Conservation (phyloP, 2,113 vertebrate species). For the Macquaria australasica region DNA sequence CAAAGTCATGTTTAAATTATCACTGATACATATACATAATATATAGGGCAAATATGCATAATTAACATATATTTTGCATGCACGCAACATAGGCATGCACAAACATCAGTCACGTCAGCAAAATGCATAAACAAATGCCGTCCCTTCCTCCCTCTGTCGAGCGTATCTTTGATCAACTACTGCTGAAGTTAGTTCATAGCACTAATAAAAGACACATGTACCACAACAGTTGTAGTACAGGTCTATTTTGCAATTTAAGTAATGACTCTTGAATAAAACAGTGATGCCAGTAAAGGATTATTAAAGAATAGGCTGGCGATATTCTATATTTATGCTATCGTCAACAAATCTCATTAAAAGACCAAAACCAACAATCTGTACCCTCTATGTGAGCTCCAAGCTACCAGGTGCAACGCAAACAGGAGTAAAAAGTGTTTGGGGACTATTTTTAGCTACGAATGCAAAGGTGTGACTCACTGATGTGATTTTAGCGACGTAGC, state of each 20-base stretch:
- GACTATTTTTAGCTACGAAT: no score
- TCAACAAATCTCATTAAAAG: neutral
- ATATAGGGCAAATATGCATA: constrained; percentile 46
- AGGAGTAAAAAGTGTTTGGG: no score
- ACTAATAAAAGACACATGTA: neutral
- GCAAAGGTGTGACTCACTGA: no score
- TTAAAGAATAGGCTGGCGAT: neutral
- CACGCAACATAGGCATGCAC: constrained; percentile 37
- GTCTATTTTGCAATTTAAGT: neutral
- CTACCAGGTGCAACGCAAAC: neutral
- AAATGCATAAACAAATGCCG: constrained; percentile 20
- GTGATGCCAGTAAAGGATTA: neutral
- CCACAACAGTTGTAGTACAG: neutral
- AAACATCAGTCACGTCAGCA: neutral
- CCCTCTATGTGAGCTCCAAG: neutral
- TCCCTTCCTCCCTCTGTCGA: neutral
- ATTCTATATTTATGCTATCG: neutral
- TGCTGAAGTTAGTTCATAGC: neutral
- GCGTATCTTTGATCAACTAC: neutral
- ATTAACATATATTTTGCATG: constrained; percentile 53
- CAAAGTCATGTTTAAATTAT: constrained; percentile 10
- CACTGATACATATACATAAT: constrained; percentile 15
- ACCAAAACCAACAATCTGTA: neutral
- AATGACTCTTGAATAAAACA: neutral
- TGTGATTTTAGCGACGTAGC: no score